Conservation (phyloP, 2,113 vertebrate genomes). For the Cygnus atratus region DNA sequence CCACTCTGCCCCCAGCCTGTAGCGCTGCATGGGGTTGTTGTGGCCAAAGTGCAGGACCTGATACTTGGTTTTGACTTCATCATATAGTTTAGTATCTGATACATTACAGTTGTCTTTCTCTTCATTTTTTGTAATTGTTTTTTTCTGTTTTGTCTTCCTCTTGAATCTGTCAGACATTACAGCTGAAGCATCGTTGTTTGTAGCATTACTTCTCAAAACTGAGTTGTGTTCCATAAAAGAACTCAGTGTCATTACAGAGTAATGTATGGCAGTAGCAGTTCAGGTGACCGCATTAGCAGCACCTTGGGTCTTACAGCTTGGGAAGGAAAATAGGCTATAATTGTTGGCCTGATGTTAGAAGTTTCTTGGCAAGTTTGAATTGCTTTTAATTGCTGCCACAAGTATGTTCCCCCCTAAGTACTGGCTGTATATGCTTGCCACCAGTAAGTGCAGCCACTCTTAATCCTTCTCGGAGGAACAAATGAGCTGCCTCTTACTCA, state of each 20-base stretch:
- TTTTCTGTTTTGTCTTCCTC: neutral
- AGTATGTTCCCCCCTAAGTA: neutral
- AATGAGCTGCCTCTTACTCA: neutral
- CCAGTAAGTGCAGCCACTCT: accelerated
- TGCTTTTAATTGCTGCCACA: neutral
- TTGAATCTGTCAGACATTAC: neutral
- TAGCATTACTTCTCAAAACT: neutral
- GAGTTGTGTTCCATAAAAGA: neutral
- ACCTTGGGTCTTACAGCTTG: accelerated
- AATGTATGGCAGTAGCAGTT: neutral
- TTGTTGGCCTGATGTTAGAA: neutral
- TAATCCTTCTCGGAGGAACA: neutral
- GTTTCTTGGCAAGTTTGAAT: neutral
- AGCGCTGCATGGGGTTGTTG: too few species aligned
- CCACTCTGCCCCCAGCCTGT: too few species aligned
- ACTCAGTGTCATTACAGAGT: neutral
- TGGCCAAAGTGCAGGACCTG: too few species aligned
- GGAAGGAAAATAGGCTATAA: neutral
- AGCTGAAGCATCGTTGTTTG: neutral
- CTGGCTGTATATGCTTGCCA: neutral
- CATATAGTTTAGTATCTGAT: neutral
- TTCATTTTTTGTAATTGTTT: neutral
- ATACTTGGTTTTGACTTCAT: too few species aligned
- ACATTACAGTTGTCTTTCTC: neutral
- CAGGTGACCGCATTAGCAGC: neutral